A percentile compares a stretch with the other conserved stretches of the same genome.
Evolutionary conservation across 1,140 invertebrate genomes (phyloP).

Genomic region (Camponotus pennsylvanicus): DNA sequence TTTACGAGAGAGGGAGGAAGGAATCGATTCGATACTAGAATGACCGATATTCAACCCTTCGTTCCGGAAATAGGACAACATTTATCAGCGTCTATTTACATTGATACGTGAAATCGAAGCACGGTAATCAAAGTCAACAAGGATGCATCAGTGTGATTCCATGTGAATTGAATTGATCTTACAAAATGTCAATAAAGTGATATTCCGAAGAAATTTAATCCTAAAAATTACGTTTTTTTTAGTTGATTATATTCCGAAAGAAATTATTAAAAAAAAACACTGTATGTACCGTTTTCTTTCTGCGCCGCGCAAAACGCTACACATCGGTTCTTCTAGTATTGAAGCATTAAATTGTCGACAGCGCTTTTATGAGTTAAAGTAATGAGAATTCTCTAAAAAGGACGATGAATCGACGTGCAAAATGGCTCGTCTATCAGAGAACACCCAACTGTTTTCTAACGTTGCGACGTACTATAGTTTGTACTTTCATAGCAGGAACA

Average conservation of each 20-base stretch:
- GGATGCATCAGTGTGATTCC: not conserved
- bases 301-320: too few relatives aligned
- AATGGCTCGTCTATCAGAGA: slow-evolving; percentile 60
- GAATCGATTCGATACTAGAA: slow-evolving; percentile 3
- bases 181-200: not conserved
- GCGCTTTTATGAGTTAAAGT: not conserved
- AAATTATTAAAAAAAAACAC: not conserved
- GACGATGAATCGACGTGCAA: slow-evolving; percentile 25
- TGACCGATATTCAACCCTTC: not conserved
- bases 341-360: slow-evolving; percentile 8
- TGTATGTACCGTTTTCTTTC: not conserved
- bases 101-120: not conserved
- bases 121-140: not conserved
- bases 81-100: not conserved
- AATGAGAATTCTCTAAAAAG: not conserved
- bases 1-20: not conserved
- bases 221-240: slow-evolving; percentile 9
- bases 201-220: slow-evolving; percentile 14
- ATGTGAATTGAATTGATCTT: slow-evolving; percentile 25
- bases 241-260: not conserved
- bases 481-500: slow-evolving; percentile 73
- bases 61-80: not conserved
- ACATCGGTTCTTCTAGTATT: not conserved
- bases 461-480: slow-evolving; percentile 72
- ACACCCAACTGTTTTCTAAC: slow-evolving; percentile 68